Evolutionary conservation across 2,888 invertebrate genomes (phyloP), one percentile per base, ranked within the genome.

Genomic region (Polydrusus pterygomalis): DNA sequence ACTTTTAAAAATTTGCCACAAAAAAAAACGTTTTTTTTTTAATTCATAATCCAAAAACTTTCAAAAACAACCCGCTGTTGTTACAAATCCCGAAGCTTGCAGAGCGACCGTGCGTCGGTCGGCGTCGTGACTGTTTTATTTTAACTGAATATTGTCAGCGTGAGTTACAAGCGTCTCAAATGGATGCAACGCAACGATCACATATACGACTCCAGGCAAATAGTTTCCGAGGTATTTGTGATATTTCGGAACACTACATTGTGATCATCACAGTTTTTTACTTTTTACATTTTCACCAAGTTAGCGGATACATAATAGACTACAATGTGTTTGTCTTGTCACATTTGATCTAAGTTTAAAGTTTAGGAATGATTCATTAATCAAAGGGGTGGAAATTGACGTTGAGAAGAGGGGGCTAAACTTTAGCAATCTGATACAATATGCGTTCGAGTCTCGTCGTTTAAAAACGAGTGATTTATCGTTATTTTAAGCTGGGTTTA

Each of bases 131-230:
- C n/a, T n/a, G 43, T 30, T 49, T 47, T 47, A 47, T 30, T 64
- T 64, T 30, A 64, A 64, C 64, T 64, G 64, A 64, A 10, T 64
- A 47, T 64, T 64, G 64, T 47, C 45, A 47, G 45, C 25, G 13
- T 15, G 15, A 38, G 47, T 30, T n/a, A n/a, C 15, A n/a, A 25
- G n/a, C 64, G 45, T 30, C 49, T 20, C 47, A 47, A n/a, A 64
- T 15, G 9, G 25, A 8, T 7, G 17, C 64, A 47, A 20, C 13
- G 47, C 34, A 10, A 34, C 34, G 34, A 3, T 34, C 25, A 25
- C 1, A 25, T 25, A 25, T 3, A 25, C 25, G 1, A 5, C 43
- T 40, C 11, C 40, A 62, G 13, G 6, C 9, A 15, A 2, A 30
- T 3, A 13, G 34, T 13, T 13, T 30, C 30, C 7, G 6, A 45